These are phyloP conservation scores for Hoplodrina blanda DNA, from an alignment of 2,888 invertebrate species.

Conservation along the genomic window DNA sequence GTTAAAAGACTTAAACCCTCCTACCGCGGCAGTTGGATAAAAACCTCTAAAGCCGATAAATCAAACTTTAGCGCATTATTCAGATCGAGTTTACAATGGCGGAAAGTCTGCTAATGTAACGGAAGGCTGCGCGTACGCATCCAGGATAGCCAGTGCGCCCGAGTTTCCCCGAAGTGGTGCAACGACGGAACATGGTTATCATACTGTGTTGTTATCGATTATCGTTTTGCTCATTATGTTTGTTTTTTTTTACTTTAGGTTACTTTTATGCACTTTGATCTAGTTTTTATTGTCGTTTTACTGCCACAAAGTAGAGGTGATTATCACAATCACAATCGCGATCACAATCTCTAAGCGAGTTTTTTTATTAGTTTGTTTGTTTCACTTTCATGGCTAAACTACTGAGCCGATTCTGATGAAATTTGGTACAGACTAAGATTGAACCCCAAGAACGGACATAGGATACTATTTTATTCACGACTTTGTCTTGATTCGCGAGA, in stretches of 20 bases:
- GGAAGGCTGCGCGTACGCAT: slow-evolving; percentile 45
- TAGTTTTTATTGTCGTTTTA: no score
- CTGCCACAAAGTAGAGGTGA: neutral
- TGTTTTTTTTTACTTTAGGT: slow-evolving; percentile 3
- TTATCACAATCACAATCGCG: neutral
- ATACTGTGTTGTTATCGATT: slow-evolving; percentile 16
- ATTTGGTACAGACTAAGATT: no score
- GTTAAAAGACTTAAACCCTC: neutral
- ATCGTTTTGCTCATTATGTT: slow-evolving; percentile 18
- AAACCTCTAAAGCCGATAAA: slow-evolving; percentile 1
- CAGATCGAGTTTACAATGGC: slow-evolving; percentile 43
- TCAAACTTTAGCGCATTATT: slow-evolving; percentile 19
- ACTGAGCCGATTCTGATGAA: no score
- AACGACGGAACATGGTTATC: slow-evolving; percentile 49
- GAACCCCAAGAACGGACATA: no score
- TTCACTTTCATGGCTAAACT: no score
- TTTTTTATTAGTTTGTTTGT: no score
- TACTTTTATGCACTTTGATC: neutral
- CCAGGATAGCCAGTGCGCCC: slow-evolving; percentile 51
- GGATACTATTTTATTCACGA: no score
- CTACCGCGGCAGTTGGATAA: no score
- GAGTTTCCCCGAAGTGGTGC: slow-evolving; percentile 52
- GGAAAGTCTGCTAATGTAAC: slow-evolving; percentile 42
- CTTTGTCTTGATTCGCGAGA: no score
- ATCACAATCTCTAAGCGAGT: no score